Evolutionary conservation across 1,140 invertebrate genomes (phyloP), one percentile per base, ranked within the genome.

Genomic region (Macrobrachium rosenbergii): DNA sequence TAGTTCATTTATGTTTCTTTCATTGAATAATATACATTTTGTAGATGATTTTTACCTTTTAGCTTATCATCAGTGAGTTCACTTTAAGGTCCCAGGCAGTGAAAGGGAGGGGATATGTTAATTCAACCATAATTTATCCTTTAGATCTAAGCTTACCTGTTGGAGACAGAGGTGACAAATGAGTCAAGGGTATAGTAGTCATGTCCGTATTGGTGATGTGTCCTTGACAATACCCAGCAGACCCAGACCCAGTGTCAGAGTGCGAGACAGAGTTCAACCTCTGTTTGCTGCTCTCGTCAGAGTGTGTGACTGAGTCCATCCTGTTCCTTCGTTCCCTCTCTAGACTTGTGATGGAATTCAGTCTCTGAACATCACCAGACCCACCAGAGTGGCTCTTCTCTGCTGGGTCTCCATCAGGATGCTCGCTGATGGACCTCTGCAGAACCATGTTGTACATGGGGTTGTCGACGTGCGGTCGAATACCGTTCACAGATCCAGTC

Each of bases 171-270:
- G 45, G 75, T 0, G 75, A 77, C 12, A 52, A 52, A 52, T 21
- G 75, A 11, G 43, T 58, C 17, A 77, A 1, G 14, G 75, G 75
- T 45, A 58, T 17, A 21, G 75, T 77, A n/a, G 75, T 58, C 75
- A 77, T 58, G 75, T 77, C 43, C 21, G 75, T 77, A 58, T 77
- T 77, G 12, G 21, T 58, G 14, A 58, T 59, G n/a, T 58, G 75
- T 17, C 59, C 17, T 59, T 21, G 52, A 16, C 16, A 58, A 23
- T 77, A 77, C 10, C 75, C 75, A 59, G 52, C 45, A 21, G 75
- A 77, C 23, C 45, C 75, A 77, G n/a, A 45, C 23, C 45, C 75
- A 77, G n/a, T 59, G 58, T 77, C 75, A 14, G 75, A 77, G 17
- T n/a, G 16, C 5, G 45, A 5, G 23, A 11, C n/a, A 19, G 75